Percentiles rank a stretch among this genome's conserved stretches.
phyloP scores from a whole-genome alignment of 1,140 invertebrate species.

The Pantala flavescens region DNA sequence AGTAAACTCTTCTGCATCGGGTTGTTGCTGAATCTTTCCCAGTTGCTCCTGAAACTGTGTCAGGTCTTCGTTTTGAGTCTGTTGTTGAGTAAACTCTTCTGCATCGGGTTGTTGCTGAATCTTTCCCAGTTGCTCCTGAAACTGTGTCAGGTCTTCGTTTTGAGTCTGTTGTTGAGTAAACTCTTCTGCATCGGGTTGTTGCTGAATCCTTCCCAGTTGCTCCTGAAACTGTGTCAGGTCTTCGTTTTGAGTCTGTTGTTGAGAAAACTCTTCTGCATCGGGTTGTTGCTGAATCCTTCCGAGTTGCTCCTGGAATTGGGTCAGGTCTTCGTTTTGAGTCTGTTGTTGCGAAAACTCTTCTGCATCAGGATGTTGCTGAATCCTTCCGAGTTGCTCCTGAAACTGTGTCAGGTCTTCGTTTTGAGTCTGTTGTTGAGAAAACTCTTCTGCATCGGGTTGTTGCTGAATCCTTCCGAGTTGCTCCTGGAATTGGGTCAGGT shows the following conservation, averaged over 20 bases:
- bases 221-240: not conserved
- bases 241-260: not conserved
- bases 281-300: not conserved
- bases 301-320: not conserved
- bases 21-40: not conserved
- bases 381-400: not conserved
- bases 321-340: not conserved
- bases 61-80: not conserved
- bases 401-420: not conserved
- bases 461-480: too few species aligned
- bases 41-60: not conserved
- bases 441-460: too few species aligned
- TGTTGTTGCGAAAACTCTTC: not conserved
- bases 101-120: too few species aligned
- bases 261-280: not conserved
- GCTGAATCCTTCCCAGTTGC: not conserved
- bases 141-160: not conserved
- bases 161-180: not conserved
- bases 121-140: not conserved
- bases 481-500: too few species aligned
- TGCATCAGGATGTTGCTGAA: not conserved
- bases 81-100: not conserved
- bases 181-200: not conserved
- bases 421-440: not conserved
- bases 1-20: too few species aligned